Evolutionary conservation across 2,888 invertebrate genomes (phyloP).

Genomic region (Priapulus caudatus): DNA sequence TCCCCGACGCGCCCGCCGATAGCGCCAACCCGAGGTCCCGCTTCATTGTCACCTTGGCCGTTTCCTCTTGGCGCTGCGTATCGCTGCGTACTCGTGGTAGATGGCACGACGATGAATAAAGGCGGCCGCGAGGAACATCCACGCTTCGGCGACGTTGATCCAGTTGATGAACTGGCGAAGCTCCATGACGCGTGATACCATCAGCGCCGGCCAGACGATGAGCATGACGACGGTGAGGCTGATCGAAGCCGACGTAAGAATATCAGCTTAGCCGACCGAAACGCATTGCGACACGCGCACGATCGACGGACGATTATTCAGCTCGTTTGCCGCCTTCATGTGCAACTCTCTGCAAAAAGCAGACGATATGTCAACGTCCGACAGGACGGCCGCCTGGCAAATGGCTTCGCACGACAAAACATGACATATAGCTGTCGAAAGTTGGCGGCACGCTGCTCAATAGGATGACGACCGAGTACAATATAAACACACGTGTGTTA

Average conservation of each 20-base stretch:
- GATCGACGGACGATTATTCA: conserved; percentile 31
- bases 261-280: conserved; percentile 24
- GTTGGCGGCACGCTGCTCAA: no score
- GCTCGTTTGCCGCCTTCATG: conserved; percentile 25
- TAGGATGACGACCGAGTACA: no score
- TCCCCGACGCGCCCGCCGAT: background rate
- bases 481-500: no score
- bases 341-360: conserved; percentile 28
- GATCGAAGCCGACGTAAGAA: conserved; percentile 26
- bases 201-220: conserved; percentile 30
- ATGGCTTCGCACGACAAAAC: background rate
- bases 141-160: conserved; percentile 29
- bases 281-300: conserved; percentile 27
- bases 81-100: conserved; percentile 27
- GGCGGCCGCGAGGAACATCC: conserved; percentile 30
- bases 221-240: conserved; percentile 25
- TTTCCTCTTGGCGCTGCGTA: conserved; percentile 7
- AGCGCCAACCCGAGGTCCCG: background rate
- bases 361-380: no score
- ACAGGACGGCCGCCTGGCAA: no score
- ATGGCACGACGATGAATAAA: conserved; percentile 31
- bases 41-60: background rate
- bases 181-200: conserved; percentile 26
- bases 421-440: background rate
- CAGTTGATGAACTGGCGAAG: conserved; percentile 25